These are phyloP conservation scores for Callyntrura guangdongensis DNA, from an alignment of 2,888 invertebrate species.

Conservation along the genomic window DNA sequence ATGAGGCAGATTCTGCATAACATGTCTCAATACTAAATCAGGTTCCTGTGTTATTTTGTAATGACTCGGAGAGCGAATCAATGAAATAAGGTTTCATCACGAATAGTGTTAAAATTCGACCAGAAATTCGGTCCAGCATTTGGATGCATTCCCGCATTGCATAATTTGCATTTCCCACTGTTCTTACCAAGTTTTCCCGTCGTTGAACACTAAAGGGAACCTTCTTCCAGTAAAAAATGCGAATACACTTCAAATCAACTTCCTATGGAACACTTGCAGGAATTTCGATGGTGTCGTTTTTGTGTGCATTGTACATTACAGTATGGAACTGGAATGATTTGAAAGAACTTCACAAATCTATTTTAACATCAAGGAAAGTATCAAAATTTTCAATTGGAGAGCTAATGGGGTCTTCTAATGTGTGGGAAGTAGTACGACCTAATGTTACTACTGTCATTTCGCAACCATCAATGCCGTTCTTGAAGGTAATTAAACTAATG, in stretches of 20 bases:
- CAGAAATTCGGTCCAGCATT: no score
- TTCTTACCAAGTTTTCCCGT: no score
- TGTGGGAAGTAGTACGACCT: constrained; percentile 55
- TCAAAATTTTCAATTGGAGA: constrained; percentile 56
- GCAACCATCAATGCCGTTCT: constrained; percentile 42
- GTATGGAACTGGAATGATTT: constrained; percentile 25
- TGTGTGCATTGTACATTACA: constrained; percentile 2
- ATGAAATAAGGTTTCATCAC: no score
- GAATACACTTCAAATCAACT: not conserved
- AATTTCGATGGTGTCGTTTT: not conserved
- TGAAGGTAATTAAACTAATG: constrained; percentile 9
- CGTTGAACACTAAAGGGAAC: not conserved
- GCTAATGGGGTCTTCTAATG: constrained; percentile 69
- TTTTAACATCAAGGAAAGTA: not conserved
- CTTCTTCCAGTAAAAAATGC: not conserved
- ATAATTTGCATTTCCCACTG: no score
- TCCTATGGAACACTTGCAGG: not conserved
- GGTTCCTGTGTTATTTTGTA: no score
- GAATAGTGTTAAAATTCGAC: no score
- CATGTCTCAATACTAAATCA: no score
- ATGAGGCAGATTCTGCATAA: no score
- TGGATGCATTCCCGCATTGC: no score
- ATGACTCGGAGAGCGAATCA: no score
- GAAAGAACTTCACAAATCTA: not conserved
- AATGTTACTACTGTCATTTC: constrained; percentile 47